Evolutionary conservation across 2,888 invertebrate species (phyloP).

Genomic region (Agrotis ipsilon): DNA sequence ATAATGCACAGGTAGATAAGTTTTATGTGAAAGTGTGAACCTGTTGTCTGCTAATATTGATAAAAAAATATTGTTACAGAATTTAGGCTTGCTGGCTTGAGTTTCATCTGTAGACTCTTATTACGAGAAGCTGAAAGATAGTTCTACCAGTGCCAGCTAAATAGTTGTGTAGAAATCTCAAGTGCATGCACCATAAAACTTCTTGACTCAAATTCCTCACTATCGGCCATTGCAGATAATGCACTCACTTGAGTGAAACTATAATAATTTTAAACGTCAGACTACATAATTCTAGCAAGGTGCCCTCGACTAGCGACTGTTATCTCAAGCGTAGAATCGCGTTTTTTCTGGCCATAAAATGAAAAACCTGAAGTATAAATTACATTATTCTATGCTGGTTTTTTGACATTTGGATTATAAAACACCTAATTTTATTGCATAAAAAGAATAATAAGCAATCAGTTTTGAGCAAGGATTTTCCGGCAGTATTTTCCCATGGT

Average conservation of each 20-base stretch:
- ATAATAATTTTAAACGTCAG: slow-evolving; percentile 40
- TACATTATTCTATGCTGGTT: slow-evolving; percentile 27
- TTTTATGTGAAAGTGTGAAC: slow-evolving; percentile 10
- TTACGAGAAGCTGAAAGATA: not conserved
- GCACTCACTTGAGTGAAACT: slow-evolving; percentile 42
- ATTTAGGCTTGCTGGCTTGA: not conserved
- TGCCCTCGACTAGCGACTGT: slow-evolving; percentile 59
- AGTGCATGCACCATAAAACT: slow-evolving; percentile 14
- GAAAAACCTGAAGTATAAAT: slow-evolving; percentile 39
- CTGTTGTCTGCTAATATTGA: not conserved
- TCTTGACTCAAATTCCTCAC: slow-evolving; percentile 16
- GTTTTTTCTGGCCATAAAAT: slow-evolving; percentile 57
- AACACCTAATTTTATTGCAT: slow-evolving; percentile 5
- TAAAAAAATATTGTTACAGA: not conserved
- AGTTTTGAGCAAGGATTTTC: slow-evolving; percentile 23
- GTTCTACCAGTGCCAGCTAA: not conserved
- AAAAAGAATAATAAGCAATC: slow-evolving; percentile 3
- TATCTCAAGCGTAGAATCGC: slow-evolving; percentile 62
- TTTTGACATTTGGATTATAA: slow-evolving; percentile 24
- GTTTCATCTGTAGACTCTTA: not conserved
- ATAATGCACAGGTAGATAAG: slow-evolving; percentile 16
- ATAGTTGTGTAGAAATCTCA: slow-evolving; percentile 10
- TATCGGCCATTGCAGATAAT: slow-evolving; percentile 33
- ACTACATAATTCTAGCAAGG: slow-evolving; percentile 49
- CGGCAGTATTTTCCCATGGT: slow-evolving; percentile 28